Conservation (phyloP, 2,888 invertebrate species). For the Ctenicera cuprea region DNA sequence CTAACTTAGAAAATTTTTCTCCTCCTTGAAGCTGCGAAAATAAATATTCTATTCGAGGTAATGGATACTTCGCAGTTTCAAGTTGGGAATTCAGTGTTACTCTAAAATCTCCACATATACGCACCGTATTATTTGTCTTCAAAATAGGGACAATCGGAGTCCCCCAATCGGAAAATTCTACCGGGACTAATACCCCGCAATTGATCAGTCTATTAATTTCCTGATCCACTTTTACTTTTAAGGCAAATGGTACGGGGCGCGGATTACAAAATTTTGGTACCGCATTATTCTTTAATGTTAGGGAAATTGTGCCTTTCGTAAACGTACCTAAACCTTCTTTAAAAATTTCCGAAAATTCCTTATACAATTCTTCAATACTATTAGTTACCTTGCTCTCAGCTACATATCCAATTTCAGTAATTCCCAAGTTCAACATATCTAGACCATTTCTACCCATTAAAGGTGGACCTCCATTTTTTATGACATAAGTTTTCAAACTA, state of each 20-base stretch:
- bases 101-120: slow-evolving; percentile 26
- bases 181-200: background rate
- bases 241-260: slow-evolving; percentile 5
- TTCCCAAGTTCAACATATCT: too few relatives aligned
- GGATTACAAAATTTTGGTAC: background rate
- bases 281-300: background rate
- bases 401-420: too few relatives aligned
- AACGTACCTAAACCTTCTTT: background rate
- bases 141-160: slow-evolving; percentile 30
- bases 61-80: too few relatives aligned
- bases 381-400: too few relatives aligned
- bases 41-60: too few relatives aligned
- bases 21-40: too few relatives aligned
- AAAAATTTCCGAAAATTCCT: too few relatives aligned
- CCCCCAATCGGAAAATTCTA: background rate
- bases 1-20: too few relatives aligned
- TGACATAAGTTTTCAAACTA: background rate
- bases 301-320: background rate
- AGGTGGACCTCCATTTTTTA: background rate
- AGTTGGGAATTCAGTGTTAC: too few relatives aligned
- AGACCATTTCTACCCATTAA: background rate
- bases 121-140: slow-evolving; percentile 4
- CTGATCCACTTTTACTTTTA: slow-evolving; percentile 15
- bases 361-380: too few relatives aligned
- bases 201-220: slow-evolving; percentile 18